Base-by-base conservation (phyloP, 2,888 invertebrate genomes). In the Stenurella melanura region DNA sequence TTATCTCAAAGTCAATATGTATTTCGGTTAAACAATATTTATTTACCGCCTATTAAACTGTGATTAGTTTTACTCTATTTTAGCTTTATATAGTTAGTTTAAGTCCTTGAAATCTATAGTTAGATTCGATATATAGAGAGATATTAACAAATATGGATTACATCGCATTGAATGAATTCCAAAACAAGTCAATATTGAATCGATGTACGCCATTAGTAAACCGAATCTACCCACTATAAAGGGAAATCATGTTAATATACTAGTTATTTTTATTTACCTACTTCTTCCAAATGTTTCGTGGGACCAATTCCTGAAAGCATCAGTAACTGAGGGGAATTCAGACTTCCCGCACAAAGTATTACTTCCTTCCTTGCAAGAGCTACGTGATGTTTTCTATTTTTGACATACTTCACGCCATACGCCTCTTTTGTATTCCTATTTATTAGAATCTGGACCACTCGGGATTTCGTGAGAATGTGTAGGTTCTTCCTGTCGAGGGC, bases 301-400 rank as follows among this genome's bases (percentile, higher is more conserved):
- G 94, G 94, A 0, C 94, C 94, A 12, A 94, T 88, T 0, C 87
- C 87, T 7, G 96, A 96, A 6, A 98, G 88, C 96, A 98, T 96
- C 11, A 98, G 91, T 2, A 98, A 87, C 88, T 98, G 97, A 0
- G 98, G 97, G 0, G 96, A 95, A 84, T 96, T 96, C 80, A 98
- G 94, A 1, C 97, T 93, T 0, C 98, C 98, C 1, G 96, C 96
- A 15, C 95, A 94, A 17, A 98, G 85, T 72, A 98, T 95, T 0
- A 98, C 94, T 90, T 97, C 97, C 87, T 94, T 95, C 1, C 91
- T 91, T 0, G 94, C 95, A 63, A 87, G 89, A 0, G 93, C 93
- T 11, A 69, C 80, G 42, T 85, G 83, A 11, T 82, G 86, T 26
- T 83, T 80, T 19, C 90, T 90, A 17, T 93, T 91, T 72, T 93